phyloP scores from a whole-genome alignment of 2,113 vertebrate species.

The Natator depressus region DNA sequence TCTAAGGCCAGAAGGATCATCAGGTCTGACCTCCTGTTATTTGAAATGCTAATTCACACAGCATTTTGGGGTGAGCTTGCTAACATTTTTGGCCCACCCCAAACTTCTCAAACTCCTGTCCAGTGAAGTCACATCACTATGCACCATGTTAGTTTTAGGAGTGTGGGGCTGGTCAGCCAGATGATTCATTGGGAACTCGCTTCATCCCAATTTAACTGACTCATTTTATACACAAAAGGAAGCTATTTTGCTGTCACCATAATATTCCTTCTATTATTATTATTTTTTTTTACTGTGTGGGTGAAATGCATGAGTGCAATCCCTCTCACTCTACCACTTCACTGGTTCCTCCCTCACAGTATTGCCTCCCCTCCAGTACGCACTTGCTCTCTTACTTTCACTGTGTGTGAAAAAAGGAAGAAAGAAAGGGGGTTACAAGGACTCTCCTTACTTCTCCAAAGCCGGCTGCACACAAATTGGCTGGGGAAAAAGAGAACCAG shows the following conservation, averaged over 20 bases:
- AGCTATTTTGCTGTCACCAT: fast-evolving
- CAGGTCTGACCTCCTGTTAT: not conserved
- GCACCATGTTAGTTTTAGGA: not conserved
- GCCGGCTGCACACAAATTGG: not conserved
- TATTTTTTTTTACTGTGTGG: not conserved
- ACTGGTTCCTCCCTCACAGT: not conserved
- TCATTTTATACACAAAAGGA: not conserved
- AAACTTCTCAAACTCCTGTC: not conserved
- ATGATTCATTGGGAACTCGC: not conserved
- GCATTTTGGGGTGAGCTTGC: not conserved
- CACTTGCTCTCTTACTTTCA: not conserved
- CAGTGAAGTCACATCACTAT: not conserved
- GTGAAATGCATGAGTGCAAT: not conserved
- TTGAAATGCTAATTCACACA: not conserved
- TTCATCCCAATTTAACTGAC: not conserved
- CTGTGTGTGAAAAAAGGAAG: not conserved
- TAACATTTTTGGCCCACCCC: not conserved
- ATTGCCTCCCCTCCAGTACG: not conserved
- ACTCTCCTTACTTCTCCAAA: not conserved
- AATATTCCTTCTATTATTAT: not conserved
- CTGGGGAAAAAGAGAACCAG: not conserved
- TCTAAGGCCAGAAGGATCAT: not conserved
- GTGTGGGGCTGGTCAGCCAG: not conserved
- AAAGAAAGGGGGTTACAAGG: not conserved
- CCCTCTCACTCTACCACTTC: not conserved